Conservation (phyloP, 2,888 invertebrate species). For the Prenolepis imparis region DNA sequence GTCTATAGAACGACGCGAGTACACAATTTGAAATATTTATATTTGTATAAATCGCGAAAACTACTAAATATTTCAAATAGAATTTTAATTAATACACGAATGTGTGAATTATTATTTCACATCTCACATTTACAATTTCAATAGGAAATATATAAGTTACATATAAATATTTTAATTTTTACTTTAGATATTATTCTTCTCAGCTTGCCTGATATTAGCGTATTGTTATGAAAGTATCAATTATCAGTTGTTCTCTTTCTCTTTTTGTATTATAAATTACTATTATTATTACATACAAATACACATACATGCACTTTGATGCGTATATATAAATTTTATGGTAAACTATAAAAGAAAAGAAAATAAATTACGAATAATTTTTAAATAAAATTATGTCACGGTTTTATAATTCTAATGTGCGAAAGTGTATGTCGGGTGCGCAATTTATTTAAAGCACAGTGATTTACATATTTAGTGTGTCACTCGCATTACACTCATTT, state of each 20-base stretch:
- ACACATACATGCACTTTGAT: no score
- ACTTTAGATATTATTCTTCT: no score
- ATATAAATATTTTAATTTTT: no score
- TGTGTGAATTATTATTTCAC: neutral
- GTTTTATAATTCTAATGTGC: neutral
- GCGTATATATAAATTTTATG: no score
- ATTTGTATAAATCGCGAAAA: neutral
- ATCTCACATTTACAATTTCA: neutral
- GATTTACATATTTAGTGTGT: neutral
- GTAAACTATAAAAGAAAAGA: neutral
- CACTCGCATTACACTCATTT: neutral
- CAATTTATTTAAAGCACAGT: neutral
- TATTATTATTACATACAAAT: no score
- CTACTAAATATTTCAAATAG: neutral
- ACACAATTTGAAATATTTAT: neutral
- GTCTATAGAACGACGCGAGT: neutral
- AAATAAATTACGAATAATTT: neutral
- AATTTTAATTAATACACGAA: neutral
- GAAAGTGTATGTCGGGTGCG: neutral
- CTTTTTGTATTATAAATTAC: no score
- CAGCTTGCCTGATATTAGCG: no score
- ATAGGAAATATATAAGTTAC: no score
- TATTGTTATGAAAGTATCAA: no score
- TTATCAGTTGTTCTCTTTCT: no score
- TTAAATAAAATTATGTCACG: neutral